Percentiles rank a stretch among this genome's conserved stretches.
Conservation (phyloP, 2,113 vertebrate genomes). For the Mesitornis unicolor region DNA sequence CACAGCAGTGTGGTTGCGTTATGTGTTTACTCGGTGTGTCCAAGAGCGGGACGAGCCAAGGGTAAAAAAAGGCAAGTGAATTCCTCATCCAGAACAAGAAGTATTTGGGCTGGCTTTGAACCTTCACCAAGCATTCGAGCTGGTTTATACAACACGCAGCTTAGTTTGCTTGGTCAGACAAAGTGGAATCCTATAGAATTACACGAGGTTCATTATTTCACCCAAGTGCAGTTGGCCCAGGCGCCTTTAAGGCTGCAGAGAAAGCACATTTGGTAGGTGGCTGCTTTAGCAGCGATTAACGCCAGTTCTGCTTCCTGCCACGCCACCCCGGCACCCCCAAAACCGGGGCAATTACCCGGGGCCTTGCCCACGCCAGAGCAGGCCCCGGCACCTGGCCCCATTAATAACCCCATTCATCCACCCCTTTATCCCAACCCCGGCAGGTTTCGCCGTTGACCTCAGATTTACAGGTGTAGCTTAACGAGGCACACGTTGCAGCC, state of each 20-base stretch:
- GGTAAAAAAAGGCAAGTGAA: neutral
- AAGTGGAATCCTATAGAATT: neutral
- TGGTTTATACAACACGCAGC: neutral
- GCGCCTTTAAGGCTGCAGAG: neutral
- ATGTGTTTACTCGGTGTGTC: neutral
- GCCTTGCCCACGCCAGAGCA: constrained; percentile 54
- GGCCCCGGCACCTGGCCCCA: constrained; percentile 65
- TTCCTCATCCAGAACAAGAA: neutral
- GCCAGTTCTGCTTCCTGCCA: constrained; percentile 41
- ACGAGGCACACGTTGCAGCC: constrained; percentile 69
- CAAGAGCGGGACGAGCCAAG: neutral
- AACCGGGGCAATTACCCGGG: constrained; percentile 42
- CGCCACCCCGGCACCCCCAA: constrained; percentile 28
- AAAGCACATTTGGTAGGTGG: neutral
- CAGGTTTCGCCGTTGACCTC: constrained; percentile 57
- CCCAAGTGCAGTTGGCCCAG: neutral
- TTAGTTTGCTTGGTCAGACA: neutral
- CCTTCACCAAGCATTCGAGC: neutral
- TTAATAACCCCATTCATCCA: constrained; percentile 56
- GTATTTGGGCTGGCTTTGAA: neutral
- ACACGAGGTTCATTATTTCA: neutral
- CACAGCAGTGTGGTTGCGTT: neutral
- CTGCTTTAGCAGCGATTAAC: constrained; percentile 7
- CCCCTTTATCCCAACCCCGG: constrained; percentile 65
- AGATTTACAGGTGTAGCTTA: constrained; percentile 70